These are phyloP conservation scores for Masticophis lateralis DNA, from an alignment of 2,797 vertebrate species.

Conservation along the genomic window DNA sequence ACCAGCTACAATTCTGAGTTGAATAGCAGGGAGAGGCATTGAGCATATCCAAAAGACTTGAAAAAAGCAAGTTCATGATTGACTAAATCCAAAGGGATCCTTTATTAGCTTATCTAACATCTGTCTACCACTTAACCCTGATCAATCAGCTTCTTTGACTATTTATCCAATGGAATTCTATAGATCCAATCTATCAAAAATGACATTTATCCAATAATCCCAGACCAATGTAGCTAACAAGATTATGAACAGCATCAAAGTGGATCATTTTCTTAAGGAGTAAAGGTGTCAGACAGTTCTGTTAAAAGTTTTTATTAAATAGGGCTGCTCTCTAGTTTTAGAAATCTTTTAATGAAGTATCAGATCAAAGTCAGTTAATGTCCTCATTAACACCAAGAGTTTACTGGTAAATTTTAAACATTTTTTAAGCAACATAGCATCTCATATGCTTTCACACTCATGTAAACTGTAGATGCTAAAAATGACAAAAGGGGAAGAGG, in stretches of 20 bases:
- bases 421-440: background rate
- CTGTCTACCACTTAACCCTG: background rate
- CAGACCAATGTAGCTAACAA: background rate
- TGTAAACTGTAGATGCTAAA: background rate
- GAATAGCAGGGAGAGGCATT: background rate
- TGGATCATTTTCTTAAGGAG: background rate
- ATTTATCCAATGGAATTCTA: background rate
- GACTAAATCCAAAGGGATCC: background rate
- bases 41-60: background rate
- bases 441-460: background rate
- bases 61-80: background rate
- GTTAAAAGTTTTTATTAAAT: background rate
- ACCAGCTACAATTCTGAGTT: background rate
- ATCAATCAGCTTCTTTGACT: background rate
- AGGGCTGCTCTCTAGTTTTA: background rate
- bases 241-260: background rate
- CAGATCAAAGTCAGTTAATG: background rate
- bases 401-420: background rate
- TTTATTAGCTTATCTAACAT: background rate
- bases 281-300: background rate
- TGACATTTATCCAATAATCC: background rate
- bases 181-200: background rate
- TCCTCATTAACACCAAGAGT: background rate
- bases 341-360: background rate
- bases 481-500: background rate